Percentiles rank a stretch among this genome's conserved stretches.
phyloP scores from a whole-genome alignment of 1,140 invertebrate genomes.

The Drosophila equinoxialis region DNA sequence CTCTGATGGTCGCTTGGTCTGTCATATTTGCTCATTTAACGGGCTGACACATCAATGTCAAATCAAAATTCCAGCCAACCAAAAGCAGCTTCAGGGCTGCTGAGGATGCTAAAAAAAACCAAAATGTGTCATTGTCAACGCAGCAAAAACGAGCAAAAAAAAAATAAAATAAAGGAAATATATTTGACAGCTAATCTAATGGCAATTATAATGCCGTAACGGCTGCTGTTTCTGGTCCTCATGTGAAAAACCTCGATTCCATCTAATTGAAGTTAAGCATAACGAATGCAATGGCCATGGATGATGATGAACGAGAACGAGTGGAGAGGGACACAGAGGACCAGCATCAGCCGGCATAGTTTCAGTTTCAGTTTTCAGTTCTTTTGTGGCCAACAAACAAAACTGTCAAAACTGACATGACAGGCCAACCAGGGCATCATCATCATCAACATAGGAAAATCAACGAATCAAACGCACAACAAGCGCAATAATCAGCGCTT shows the following conservation, averaged over 20 bases:
- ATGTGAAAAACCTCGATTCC: conserved; percentile 70
- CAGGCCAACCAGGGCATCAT: conserved; percentile 43
- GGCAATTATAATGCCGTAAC: conserved; percentile 79
- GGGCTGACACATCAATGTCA: conserved; percentile 83
- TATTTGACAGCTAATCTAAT: conserved; percentile 79
- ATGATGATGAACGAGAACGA: background rate
- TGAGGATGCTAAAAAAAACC: background rate
- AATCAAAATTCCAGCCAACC: conserved; percentile 68
- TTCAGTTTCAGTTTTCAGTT: conserved; percentile 19
- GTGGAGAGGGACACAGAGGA: conserved; percentile 8
- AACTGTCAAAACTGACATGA: conserved; percentile 82
- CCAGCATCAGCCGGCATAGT: conserved; percentile 65
- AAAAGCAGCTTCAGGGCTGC: conserved; percentile 39
- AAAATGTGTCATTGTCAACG: conserved; percentile 49
- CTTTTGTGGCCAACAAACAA: conserved; percentile 47
- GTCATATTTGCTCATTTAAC: conserved; percentile 82
- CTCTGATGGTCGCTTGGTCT: conserved; percentile 61
- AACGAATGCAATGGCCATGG: conserved; percentile 38
- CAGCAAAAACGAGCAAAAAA: conserved; percentile 48
- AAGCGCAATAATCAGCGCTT: conserved; percentile 66
- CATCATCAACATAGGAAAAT: background rate
- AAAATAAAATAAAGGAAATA: too few species aligned
- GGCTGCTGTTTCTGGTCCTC: conserved; percentile 40
- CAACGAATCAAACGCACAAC: conserved; percentile 65
- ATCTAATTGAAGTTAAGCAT: conserved; percentile 79